Evolutionary conservation across 2,888 invertebrate genomes (phyloP), one percentile per base, ranked within the genome.

Genomic region (Amaurobius ferox): DNA sequence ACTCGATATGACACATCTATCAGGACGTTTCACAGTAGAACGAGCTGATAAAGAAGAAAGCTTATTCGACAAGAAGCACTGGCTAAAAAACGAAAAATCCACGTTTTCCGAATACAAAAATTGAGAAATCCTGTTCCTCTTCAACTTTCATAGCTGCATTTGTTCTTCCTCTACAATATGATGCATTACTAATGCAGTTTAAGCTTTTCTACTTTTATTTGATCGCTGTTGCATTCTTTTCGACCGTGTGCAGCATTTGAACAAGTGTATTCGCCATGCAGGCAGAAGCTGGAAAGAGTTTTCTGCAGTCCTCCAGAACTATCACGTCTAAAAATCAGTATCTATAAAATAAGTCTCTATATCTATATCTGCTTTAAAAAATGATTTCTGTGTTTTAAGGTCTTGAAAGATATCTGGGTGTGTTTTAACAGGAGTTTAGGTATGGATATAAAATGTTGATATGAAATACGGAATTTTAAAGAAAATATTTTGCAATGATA

Each of bases 21-120:
- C 44, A n/a, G n/a, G n/a, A n/a, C n/a, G n/a, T n/a, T n/a, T n/a
- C n/a, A 11, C 16, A 66, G 28, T 23, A 29, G 72, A 35, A 48
- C 28, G n/a, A 70, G 32, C 40, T 78, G 77, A 66, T 85, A 44
- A 62, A 76, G 30, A n/a, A n/a, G n/a, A n/a, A 40, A 68, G 66
- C 70, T 76, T 19, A 39, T 68, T 64, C 35, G 32, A 13, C 76
- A 71, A 76, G 76, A 81, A 64, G 70, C 64, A 81, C 71, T 66
- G 70, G 30, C 62, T 19, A 13, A 68, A 68, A 74, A 68, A 76
- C 62, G 81, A 70, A 81, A 48, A 81, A 70, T 35, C 74, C 44
- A 81, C 81, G 81, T 76, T 81, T 81, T 62, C 70, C 70, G 81
- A 81, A 81, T 81, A 81, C 81, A 76, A 81, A 81, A 81, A 76